phyloP scores from a whole-genome alignment of 2,888 invertebrate genomes.

The Priocnemis perturbator region DNA sequence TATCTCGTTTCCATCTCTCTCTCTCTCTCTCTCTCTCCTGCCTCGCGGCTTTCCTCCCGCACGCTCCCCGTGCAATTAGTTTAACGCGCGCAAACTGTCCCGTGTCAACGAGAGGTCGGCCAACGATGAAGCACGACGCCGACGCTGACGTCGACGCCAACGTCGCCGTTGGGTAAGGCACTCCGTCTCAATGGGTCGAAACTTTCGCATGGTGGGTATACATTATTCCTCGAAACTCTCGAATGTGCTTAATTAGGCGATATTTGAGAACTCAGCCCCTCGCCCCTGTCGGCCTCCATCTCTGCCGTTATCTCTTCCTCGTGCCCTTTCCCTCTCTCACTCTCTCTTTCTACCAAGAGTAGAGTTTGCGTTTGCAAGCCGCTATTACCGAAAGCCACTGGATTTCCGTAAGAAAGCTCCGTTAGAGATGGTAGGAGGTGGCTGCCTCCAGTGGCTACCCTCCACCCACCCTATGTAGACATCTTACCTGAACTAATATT shows the following conservation, averaged over 20 bases:
- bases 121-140: slow-evolving; percentile 13
- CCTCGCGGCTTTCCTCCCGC: not conserved
- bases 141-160: slow-evolving; percentile 10
- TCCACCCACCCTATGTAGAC: slow-evolving; percentile 39
- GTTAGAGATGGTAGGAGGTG: slow-evolving; percentile 37
- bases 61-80: slow-evolving; percentile 34
- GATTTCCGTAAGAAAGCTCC: slow-evolving; percentile 59
- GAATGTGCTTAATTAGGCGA: slow-evolving; percentile 71
- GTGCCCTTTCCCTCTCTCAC: not conserved
- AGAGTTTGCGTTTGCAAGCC: slow-evolving; percentile 56
- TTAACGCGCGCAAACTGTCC: slow-evolving; percentile 21
- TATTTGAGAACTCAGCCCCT: slow-evolving; percentile 59
- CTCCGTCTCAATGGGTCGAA: slow-evolving; percentile 48
- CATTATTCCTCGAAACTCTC: slow-evolving; percentile 62
- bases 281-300: slow-evolving; percentile 3
- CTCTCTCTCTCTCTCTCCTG: slow-evolving; percentile 1
- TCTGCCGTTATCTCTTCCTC: not conserved
- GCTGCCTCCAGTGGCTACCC: slow-evolving; percentile 29
- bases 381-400: slow-evolving; percentile 65
- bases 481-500: slow-evolving; percentile 67
- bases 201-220: slow-evolving; percentile 48
- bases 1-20: slow-evolving; percentile 29
- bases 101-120: slow-evolving; percentile 34
- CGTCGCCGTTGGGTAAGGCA: slow-evolving; percentile 6
- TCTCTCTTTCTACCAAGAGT: slow-evolving; percentile 6